Evolutionary conservation across 1,140 invertebrate species (phyloP).

Genomic region (Sweltsa coloradensis): DNA sequence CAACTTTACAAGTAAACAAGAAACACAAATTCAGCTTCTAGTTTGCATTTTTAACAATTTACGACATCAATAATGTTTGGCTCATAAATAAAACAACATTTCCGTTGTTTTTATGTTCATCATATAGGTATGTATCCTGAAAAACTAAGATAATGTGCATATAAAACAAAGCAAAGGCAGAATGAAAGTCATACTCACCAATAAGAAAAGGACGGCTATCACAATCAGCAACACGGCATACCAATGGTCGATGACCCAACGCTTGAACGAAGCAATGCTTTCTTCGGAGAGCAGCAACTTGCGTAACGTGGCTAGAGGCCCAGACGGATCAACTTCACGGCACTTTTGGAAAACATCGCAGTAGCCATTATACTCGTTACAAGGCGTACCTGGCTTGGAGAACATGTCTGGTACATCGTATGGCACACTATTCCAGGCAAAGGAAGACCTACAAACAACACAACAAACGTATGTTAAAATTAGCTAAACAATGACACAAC

Average conservation of each 20-base stretch:
- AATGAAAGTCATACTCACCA: constrained; percentile 46
- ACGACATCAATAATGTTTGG: too few species aligned
- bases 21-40: too few species aligned
- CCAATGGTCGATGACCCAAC: constrained; percentile 76
- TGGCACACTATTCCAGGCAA: constrained; percentile 77
- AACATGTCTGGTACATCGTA: constrained; percentile 87
- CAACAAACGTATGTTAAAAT: background rate
- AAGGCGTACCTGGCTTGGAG: constrained; percentile 89
- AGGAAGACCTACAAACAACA: constrained; percentile 59
- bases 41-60: too few species aligned
- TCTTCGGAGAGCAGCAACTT: constrained; percentile 80
- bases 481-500: too few species aligned
- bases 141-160: too few species aligned
- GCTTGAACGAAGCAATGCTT: constrained; percentile 69
- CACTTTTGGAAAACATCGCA: constrained; percentile 99
- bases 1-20: too few species aligned
- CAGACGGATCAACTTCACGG: constrained; percentile 85
- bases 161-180: too few species aligned
- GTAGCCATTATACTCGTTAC: constrained; percentile 97
- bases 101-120: too few species aligned
- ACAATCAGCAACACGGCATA: constrained; percentile 67
- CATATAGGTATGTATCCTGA: too few species aligned
- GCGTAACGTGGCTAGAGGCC: constrained; percentile 81
- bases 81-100: too few species aligned
- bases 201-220: constrained; percentile 53